Percentiles rank a stretch among this genome's conserved stretches.
Conservation (phyloP, 2,113 vertebrate genomes). For the Furnarius figulus region DNA sequence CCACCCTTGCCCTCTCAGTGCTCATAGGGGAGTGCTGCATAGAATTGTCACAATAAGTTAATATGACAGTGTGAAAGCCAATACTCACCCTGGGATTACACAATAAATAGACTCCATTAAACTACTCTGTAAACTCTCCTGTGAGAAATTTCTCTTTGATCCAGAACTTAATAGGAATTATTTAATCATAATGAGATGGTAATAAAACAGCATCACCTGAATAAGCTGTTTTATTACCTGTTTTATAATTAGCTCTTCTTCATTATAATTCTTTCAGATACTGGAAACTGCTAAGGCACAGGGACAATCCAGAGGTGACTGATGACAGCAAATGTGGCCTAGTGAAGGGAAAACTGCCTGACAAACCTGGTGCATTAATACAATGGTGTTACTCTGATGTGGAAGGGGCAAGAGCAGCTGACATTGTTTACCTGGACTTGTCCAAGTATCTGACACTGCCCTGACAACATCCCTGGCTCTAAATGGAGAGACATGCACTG, state of each 20-base stretch:
- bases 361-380: background rate
- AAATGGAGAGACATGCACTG: background rate
- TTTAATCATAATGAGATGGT: slow-evolving; percentile 75
- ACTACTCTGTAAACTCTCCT: slow-evolving; percentile 67
- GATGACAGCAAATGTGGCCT: background rate
- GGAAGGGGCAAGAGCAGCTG: background rate
- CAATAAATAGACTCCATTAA: slow-evolving; percentile 77
- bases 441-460: background rate
- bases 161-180: slow-evolving; percentile 76
- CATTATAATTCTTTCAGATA: slow-evolving; percentile 46
- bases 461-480: background rate
- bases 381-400: accelerated
- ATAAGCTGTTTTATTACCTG: slow-evolving; percentile 74
- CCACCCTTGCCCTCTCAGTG: background rate
- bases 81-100: slow-evolving; percentile 59
- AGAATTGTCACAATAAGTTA: slow-evolving; percentile 42
- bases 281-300: background rate
- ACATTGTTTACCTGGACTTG: background rate
- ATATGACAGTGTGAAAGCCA: slow-evolving; percentile 63
- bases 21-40: background rate
- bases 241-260: slow-evolving; percentile 68
- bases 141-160: slow-evolving; percentile 73
- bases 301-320: background rate
- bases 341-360: background rate
- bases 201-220: slow-evolving; percentile 77